Evolutionary conservation across 1,140 invertebrate species (phyloP).

Genomic region (Conopomorpha cramerella): DNA sequence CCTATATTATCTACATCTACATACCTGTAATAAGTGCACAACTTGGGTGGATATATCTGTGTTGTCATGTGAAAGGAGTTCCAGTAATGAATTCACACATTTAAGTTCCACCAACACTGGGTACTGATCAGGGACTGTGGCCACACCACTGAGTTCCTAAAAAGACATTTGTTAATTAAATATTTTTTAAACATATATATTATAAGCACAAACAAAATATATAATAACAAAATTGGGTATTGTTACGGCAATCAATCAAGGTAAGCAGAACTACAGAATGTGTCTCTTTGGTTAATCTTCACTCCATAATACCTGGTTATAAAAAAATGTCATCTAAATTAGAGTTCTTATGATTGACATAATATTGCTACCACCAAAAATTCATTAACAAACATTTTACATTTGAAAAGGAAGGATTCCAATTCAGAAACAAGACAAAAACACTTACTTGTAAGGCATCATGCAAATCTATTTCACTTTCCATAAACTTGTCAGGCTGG

Average conservation of each 20-base stretch:
- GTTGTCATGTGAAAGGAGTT: conserved; percentile 95
- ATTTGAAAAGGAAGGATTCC: too few species aligned
- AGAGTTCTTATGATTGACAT: too few species aligned
- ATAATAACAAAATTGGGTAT: too few species aligned
- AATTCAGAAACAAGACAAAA: background rate
- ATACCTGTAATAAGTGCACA: conserved; percentile 74
- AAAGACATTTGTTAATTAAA: conserved; percentile 2
- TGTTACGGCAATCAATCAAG: too few species aligned
- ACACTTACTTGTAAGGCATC: conserved; percentile 69
- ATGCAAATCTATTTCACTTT: conserved; percentile 96
- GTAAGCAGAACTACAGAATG: too few species aligned
- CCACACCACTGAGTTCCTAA: conserved; percentile 91
- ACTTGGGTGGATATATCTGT: conserved; percentile 88
- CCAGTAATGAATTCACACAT: conserved; percentile 87
- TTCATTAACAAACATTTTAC: too few species aligned
- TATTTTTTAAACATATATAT: background rate
- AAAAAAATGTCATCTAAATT: too few species aligned
- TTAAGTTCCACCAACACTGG: conserved; percentile 88
- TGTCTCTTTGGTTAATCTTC: too few species aligned
- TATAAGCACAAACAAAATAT: too few species aligned
- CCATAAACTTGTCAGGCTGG: conserved; percentile 98
- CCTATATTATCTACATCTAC: too few species aligned
- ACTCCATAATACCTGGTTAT: too few species aligned
- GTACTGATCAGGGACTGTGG: conserved; percentile 95
- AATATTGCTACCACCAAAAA: too few species aligned